Conservation (phyloP, 2,797 vertebrate species). For the Sebastiscus albofasciatus region DNA sequence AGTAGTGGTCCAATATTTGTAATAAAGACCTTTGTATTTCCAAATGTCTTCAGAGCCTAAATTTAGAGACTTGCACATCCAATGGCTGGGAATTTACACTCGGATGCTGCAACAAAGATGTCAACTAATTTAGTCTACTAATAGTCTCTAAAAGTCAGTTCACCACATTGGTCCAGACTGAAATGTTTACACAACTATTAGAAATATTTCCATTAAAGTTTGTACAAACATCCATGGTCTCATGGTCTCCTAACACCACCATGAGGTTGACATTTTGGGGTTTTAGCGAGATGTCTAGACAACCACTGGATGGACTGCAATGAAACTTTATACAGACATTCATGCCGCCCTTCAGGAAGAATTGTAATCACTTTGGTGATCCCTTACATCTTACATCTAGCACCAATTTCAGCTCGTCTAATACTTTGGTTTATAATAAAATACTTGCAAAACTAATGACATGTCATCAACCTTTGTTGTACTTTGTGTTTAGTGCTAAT, state of each 20-base stretch:
- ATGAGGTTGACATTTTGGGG: not conserved
- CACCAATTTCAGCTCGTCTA: too few relatives aligned
- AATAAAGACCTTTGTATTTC: constrained; percentile 2
- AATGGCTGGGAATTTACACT: not conserved
- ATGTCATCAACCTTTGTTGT: too few relatives aligned
- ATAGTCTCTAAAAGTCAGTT: not conserved
- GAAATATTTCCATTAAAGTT: not conserved
- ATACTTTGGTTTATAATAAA: too few relatives aligned
- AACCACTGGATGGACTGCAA: not conserved
- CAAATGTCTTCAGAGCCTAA: not conserved
- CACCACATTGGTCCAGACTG: not conserved
- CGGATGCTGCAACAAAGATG: not conserved
- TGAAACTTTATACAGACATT: not conserved
- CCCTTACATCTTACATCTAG: too few relatives aligned
- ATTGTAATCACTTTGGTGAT: not conserved
- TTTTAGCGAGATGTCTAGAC: not conserved
- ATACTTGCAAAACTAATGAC: too few relatives aligned
- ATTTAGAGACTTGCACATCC: not conserved
- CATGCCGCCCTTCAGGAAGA: not conserved
- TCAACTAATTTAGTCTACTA: not conserved
- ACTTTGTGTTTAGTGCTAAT: too few relatives aligned
- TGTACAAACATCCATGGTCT: not conserved
- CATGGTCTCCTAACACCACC: not conserved
- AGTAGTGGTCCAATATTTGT: not conserved
- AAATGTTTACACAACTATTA: not conserved